Conservation (phyloP, 2,888 invertebrate genomes). For the Trachelus stipa region DNA sequence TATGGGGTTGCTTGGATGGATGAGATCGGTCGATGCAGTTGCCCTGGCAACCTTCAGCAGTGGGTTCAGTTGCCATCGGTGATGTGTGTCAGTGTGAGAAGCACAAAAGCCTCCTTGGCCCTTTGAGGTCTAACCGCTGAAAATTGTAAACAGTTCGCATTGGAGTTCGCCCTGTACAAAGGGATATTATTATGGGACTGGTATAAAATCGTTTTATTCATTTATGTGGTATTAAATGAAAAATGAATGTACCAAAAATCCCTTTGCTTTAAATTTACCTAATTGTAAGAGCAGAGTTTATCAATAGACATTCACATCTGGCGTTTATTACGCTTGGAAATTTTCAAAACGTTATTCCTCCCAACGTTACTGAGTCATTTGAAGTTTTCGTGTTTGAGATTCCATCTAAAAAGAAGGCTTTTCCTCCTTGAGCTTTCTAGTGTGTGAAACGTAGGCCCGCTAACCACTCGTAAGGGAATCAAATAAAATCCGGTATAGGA, state of each 20-base stretch:
- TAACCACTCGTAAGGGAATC: conserved; percentile 29
- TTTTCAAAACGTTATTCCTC: background rate
- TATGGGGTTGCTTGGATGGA: conserved; percentile 17
- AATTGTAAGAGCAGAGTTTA: background rate
- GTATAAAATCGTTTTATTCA: background rate
- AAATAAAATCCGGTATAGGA: conserved; percentile 45
- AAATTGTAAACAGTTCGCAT: conserved; percentile 2
- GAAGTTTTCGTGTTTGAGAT: background rate
- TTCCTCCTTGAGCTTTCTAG: background rate
- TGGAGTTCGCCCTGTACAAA: background rate
- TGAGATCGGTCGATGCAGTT: conserved; percentile 27
- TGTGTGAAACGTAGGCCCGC: background rate
- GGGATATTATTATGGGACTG: background rate
- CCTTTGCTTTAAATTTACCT: background rate
- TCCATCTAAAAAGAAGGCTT: background rate
- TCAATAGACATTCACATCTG: background rate
- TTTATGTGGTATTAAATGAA: background rate
- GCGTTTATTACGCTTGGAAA: background rate
- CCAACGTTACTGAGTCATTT: background rate
- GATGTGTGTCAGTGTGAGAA: conserved; percentile 16
- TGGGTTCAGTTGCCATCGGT: conserved; percentile 19
- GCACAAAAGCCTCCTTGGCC: conserved; percentile 16
- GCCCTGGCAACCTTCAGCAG: conserved; percentile 24
- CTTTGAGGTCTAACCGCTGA: background rate
- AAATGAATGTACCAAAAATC: background rate